A percentile compares a stretch with the other conserved stretches of the same genome.
Evolutionary conservation across 2,113 vertebrate species (phyloP).

Genomic region (Asarcornis scutulata): DNA sequence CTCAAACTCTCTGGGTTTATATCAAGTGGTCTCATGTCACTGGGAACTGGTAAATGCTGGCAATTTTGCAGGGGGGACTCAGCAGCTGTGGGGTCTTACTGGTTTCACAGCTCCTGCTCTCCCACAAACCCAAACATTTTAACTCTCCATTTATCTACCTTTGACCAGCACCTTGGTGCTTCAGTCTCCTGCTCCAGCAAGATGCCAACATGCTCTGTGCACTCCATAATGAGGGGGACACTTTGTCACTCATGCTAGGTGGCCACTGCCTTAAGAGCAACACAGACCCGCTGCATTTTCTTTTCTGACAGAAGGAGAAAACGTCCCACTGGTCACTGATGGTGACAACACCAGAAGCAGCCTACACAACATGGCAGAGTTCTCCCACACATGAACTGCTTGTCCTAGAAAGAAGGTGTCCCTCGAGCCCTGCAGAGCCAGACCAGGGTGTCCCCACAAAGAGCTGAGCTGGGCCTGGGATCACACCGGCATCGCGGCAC

Average conservation of each 20-base stretch:
- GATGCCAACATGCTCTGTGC: neutral
- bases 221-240: fast-evolving
- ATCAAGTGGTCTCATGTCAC: fast-evolving
- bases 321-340: fast-evolving
- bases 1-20: neutral
- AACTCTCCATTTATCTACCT: neutral
- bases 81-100: fast-evolving
- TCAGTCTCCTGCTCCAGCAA: neutral
- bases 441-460: too few relatives aligned
- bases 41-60: fast-evolving
- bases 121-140: fast-evolving
- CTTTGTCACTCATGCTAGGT: neutral
- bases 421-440: too few relatives aligned
- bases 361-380: neutral
- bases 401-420: neutral
- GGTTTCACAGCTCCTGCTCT: neutral
- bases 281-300: neutral
- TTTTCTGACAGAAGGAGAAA: neutral
- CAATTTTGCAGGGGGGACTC: neutral
- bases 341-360: neutral
- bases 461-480: too few relatives aligned
- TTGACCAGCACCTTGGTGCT: neutral
- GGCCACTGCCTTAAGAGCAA: neutral
- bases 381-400: neutral
- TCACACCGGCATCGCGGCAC: fast-evolving